Evolutionary conservation across 1,140 invertebrate genomes (phyloP), one percentile per base, ranked within the genome.

Genomic region (Dysdera silvatica): DNA sequence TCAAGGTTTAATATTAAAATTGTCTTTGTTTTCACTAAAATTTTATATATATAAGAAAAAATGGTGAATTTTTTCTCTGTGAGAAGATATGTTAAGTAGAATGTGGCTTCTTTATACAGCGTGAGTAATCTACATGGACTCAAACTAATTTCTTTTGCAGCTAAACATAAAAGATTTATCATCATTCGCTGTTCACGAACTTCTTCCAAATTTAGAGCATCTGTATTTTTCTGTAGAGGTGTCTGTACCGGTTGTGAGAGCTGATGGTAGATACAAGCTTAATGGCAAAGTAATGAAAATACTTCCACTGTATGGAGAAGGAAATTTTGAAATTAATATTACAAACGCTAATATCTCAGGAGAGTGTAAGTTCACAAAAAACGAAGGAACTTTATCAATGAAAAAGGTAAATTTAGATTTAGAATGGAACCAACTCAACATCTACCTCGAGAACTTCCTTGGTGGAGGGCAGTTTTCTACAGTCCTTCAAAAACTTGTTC

Each of bases 371-470:
- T 41, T 66, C 23, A 33, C 40, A 8, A 51, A 49, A n/a, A 20
- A 40, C 20, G 28, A 56, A 0, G 20, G 37, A 6, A 53, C 35
- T 35, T 53, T 66, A 8, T 29, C 40, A 28, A 47, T 61, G 32
- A 41, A 40, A 20, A 32, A 55, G 52, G 32, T 66, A 33, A 28
- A 61, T 33, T 41, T 66, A 35, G 51, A 61, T 2, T 61, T 66
- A 23, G 56, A 16, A 2, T 66, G 64, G 64, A 31, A 52, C 29
- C 28, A 66, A 12, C 3, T 66, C 5, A 18, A 51, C 7, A n/a
- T 66, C 12, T 37, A 48, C 31, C 20, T 66, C 7, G 64, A 66
- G 20, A 66, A 66, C 31, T 66, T 66, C 14, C 52, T 66, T 18
- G 51, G 57, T 47, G 64, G 64, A 26, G 64, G 64, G 26, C 51